Percentiles rank a stretch among this genome's conserved stretches.
These are phyloP conservation scores for Bubo bubo DNA, from an alignment of 2,113 vertebrate genomes.

Conservation along the genomic window DNA sequence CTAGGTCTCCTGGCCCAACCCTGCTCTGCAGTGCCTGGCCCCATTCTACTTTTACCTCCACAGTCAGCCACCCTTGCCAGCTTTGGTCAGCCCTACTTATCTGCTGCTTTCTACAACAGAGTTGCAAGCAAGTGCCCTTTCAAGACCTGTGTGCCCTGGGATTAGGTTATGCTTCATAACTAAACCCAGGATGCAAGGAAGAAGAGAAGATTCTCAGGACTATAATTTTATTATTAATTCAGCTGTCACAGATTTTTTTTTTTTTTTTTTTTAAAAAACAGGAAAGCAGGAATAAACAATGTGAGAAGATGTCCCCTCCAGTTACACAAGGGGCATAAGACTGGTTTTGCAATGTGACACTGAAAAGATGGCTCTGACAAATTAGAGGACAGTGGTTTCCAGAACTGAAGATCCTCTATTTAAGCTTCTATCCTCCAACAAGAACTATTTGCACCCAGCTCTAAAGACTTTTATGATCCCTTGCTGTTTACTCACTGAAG, in stretches of 20 bases:
- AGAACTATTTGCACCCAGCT: not conserved
- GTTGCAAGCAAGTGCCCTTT: not conserved
- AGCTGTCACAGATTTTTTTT: not conserved
- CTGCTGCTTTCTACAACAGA: not conserved
- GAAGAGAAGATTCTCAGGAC: not conserved
- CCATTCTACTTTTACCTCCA: not conserved
- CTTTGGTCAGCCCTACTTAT: not conserved
- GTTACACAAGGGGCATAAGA: not conserved
- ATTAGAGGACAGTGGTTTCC: not conserved
- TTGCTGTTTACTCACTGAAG: not conserved
- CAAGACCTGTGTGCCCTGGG: not conserved
- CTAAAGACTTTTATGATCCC: not conserved
- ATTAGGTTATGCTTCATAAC: not conserved
- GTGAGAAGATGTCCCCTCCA: not conserved
- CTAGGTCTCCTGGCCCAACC: accelerated
- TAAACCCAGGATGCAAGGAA: not conserved
- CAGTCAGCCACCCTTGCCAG: not conserved
- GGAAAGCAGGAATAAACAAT: not conserved
- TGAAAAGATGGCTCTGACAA: not conserved
- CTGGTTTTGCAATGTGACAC: not conserved
- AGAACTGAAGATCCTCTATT: not conserved
- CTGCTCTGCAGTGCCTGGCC: not conserved
- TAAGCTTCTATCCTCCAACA: not conserved
- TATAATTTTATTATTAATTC: not conserved
- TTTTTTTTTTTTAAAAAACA: too few relatives aligned